Evolutionary conservation across 2,888 invertebrate species (phyloP), one percentile per base, ranked within the genome.

Genomic region (Nymphalis urticae): DNA sequence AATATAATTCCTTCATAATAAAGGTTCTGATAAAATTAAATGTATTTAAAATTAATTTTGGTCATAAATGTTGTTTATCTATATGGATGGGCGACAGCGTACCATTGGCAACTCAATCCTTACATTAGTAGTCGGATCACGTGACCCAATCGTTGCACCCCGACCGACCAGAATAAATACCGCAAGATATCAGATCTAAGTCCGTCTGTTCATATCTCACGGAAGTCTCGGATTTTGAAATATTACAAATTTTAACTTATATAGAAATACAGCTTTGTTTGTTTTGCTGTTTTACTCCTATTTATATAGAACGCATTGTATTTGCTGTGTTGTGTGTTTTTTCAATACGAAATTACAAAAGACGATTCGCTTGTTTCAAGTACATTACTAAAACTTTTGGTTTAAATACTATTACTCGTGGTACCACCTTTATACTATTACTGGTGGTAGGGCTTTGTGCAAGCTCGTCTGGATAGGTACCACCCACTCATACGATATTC

Each of bases 71-170:
- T 27, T n/a, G 10, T n/a, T 56, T 56, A 56, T 56, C 54, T 56
- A 7, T 9, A 9, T 56, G 54, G 27, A 56, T 56, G n/a, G 27
- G 1, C 32, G 32, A 10, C 32, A 32, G 54, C 32, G 10, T 32
- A 62, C 63, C 53, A 59, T 58, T 48, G 48, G 47, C 71, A 64
- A 63, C 54, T 65, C 78, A 77, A 84, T 83, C 80, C 80, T 70
- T 58, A 76, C 76, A 82, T 85, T 83, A 81, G 79, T 71, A 84
- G 79, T 82, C 84, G 64, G 65, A 77, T 77, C 85, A 84, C 85
- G 85, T 69, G 73, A 73, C 36, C 58, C 81, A 80, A 83, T 83
- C 82, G 80, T 75, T 77, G 78, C 78, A 79, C 75, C 65, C 79
- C 76, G 75, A 78, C 77, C 74, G 77, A 79, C 77, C 74, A 77